These are phyloP conservation scores for Drosophila birchii DNA, from an alignment of 2,888 invertebrate species.

Conservation along the genomic window DNA sequence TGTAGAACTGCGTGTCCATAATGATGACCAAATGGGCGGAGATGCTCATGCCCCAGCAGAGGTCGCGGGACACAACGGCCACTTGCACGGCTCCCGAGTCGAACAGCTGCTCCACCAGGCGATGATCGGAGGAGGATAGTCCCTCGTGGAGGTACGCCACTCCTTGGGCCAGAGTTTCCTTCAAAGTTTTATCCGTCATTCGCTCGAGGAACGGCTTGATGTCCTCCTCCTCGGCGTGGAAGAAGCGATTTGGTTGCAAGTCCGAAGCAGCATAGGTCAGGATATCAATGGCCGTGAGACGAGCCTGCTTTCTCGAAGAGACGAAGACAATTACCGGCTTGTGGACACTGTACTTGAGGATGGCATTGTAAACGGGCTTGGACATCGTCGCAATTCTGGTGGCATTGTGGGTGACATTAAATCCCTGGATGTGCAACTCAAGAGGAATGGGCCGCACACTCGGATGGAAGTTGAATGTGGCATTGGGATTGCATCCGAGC, in stretches of 20 bases:
- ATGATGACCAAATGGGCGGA: slow-evolving; percentile 97
- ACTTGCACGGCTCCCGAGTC: slow-evolving; percentile 96
- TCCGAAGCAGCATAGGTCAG: slow-evolving; percentile 97
- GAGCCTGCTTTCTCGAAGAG: slow-evolving; percentile 94
- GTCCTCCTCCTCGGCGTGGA: slow-evolving; percentile 94
- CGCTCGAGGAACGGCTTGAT: slow-evolving; percentile 95
- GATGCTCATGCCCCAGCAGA: slow-evolving; percentile 96
- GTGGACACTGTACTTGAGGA: slow-evolving; percentile 92
- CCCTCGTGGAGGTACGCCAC: slow-evolving; percentile 99
- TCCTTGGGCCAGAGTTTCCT: slow-evolving; percentile 96
- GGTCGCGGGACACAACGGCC: slow-evolving; percentile 95
- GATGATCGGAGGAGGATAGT: slow-evolving; percentile 92
- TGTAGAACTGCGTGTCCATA: slow-evolving; percentile 97
- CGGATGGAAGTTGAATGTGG: slow-evolving; percentile 99
- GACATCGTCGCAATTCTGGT: slow-evolving; percentile 98
- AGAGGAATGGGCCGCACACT: slow-evolving; percentile 97
- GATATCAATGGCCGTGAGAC: slow-evolving; percentile 97
- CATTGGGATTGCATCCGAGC: slow-evolving; percentile 96
- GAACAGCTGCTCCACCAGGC: slow-evolving; percentile 96
- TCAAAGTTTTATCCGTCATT: slow-evolving; percentile 94
- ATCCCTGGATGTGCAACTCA: slow-evolving; percentile 97
- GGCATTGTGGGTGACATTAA: slow-evolving; percentile 98
- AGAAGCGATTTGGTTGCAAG: slow-evolving; percentile 93
- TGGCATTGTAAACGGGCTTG: slow-evolving; percentile 97
- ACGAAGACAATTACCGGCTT: slow-evolving; percentile 96